Evolutionary conservation across 2,113 vertebrate species (phyloP), one percentile per base, ranked within the genome.

Genomic region (Petromus typicus): DNA sequence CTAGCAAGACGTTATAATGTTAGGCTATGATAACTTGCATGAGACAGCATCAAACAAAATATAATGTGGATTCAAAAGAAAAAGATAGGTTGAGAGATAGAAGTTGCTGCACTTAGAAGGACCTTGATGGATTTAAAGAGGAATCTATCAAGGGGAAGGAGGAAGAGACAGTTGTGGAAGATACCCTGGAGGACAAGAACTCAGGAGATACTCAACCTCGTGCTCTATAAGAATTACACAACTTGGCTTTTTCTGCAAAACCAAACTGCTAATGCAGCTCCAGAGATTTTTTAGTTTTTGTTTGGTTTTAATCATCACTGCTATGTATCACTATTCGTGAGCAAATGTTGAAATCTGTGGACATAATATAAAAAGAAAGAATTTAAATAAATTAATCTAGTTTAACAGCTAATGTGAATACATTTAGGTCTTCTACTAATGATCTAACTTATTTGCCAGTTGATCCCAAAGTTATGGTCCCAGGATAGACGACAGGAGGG

Each of bases 31-130:
- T 94, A 92, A 73, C 40, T 84, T 76, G 37, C 40, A 83, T 73
- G 43, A 71, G 63, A 95, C 20, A 95, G 43, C 45, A 88, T 95
- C 86, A 92, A 85, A 66, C 76, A 81, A 85, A 93, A 79, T 71
- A n/a, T n/a, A 87, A 89, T 37, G 34, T 56, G 13, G 57, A 76
- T 91, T 93, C 87, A 80, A 93, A 90, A 93, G 63, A 71, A 84
- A 94, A 87, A 59, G 32, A 64, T 59, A 9, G 30, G 30, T 48
- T 78, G 40, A 57, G 76, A 87, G 59, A 83, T 0, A 92, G 30
- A 59, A 40, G 59, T 69, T 40, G 45, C 37, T 90, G 25, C 32
- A 22, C 43, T 30, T 71, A 90, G 81, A 87, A 82, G 69, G 32
- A 57, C 69, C 66, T 84, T 88, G 89, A 73, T 84, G 45, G 43